Conservation (phyloP, 1,140 invertebrate genomes). For the Penaeus indicus region DNA sequence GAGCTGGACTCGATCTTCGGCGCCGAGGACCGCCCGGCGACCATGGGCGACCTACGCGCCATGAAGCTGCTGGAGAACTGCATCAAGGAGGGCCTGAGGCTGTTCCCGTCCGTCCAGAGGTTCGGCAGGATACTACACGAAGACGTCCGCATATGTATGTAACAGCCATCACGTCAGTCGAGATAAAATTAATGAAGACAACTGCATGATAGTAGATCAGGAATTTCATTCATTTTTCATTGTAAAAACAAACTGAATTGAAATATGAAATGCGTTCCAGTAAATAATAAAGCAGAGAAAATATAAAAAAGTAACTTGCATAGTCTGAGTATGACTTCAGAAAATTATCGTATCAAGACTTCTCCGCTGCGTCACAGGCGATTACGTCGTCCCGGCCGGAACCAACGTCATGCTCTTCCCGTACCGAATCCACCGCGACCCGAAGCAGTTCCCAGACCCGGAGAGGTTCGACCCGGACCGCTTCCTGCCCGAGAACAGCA, state of each 20-base stretch:
- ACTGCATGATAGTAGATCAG: too few species aligned
- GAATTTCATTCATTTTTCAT: too few species aligned
- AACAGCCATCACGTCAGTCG: neutral
- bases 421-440: conserved; percentile 81
- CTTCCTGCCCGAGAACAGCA: conserved; percentile 84
- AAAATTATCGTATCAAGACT: too few species aligned
- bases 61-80: conserved; percentile 88
- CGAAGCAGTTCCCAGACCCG: conserved; percentile 86
- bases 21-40: conserved; percentile 72
- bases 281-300: too few species aligned
- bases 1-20: too few species aligned
- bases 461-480: conserved; percentile 90
- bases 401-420: conserved; percentile 78
- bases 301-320: too few species aligned
- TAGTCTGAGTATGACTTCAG: too few species aligned
- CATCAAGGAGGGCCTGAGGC: conserved; percentile 80
- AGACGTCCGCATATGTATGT: conserved; percentile 75
- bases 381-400: conserved; percentile 77
- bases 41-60: conserved; percentile 83
- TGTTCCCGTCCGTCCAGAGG: conserved; percentile 86
- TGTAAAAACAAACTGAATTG: too few species aligned
- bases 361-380: conserved; percentile 68
- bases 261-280: too few species aligned
- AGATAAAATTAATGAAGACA: neutral
- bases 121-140: conserved; percentile 80